These are phyloP conservation scores for Aphodius granarius DNA, from an alignment of 2,888 invertebrate species.

Conservation along the genomic window DNA sequence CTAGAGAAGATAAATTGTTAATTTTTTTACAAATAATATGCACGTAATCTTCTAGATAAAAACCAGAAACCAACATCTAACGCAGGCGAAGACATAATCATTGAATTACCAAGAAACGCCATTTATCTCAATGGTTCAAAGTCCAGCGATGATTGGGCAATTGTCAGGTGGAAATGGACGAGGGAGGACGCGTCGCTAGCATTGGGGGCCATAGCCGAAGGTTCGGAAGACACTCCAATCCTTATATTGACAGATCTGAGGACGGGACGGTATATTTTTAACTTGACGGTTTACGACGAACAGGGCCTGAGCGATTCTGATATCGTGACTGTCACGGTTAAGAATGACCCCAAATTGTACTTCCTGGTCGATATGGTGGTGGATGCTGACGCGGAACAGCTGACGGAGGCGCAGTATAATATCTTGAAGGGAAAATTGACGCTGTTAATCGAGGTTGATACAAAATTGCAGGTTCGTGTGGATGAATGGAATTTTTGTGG, in stretches of 20 bases:
- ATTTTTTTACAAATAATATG: too few species aligned
- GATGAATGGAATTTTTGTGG: background rate
- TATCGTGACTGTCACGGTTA: slow-evolving; percentile 81
- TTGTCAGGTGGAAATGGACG: slow-evolving; percentile 83
- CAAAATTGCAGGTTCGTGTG: slow-evolving; percentile 57
- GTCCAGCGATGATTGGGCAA: slow-evolving; percentile 85
- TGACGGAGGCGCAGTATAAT: slow-evolving; percentile 69
- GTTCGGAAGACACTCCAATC: slow-evolving; percentile 75
- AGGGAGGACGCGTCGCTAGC: slow-evolving; percentile 78
- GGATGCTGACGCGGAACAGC: slow-evolving; percentile 69
- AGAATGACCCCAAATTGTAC: slow-evolving; percentile 72
- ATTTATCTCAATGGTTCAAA: slow-evolving; percentile 81
- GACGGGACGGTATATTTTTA: slow-evolving; percentile 86
- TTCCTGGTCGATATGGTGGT: slow-evolving; percentile 82
- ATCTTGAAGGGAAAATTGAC: slow-evolving; percentile 80
- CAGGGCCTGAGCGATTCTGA: slow-evolving; percentile 84
- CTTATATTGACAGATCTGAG: slow-evolving; percentile 82
- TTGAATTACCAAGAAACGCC: slow-evolving; percentile 74
- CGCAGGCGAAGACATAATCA: slow-evolving; percentile 82
- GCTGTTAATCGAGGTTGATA: slow-evolving; percentile 74
- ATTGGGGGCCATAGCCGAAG: slow-evolving; percentile 74
- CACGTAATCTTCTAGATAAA: slow-evolving; percentile 64
- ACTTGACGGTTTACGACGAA: slow-evolving; percentile 86
- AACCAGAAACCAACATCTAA: slow-evolving; percentile 88
- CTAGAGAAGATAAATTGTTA: too few species aligned